Conservation (phyloP, 2,888 invertebrate genomes). For the Agriotes lineatus region DNA sequence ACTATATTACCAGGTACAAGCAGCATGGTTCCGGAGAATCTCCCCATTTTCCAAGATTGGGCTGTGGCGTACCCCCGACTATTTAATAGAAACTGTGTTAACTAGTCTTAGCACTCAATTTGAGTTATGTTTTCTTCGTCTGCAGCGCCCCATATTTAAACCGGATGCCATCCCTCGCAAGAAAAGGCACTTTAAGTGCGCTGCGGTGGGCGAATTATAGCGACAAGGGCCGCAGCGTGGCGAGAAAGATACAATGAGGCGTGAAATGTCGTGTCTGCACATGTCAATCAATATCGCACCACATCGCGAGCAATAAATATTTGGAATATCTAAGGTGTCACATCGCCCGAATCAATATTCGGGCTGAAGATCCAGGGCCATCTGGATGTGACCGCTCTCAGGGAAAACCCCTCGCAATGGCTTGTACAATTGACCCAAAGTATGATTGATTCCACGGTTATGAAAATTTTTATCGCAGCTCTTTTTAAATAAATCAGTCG, state of each 20-base stretch:
- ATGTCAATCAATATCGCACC: slow-evolving; percentile 14
- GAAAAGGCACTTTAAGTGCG: slow-evolving; percentile 4
- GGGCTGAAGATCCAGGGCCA: slow-evolving; percentile 13
- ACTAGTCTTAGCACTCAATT: slow-evolving; percentile 13
- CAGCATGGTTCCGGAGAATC: no score
- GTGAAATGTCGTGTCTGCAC: slow-evolving; percentile 15
- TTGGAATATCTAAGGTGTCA: background rate
- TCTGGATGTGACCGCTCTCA: slow-evolving; percentile 26
- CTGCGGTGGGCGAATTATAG: background rate
- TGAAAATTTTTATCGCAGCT: slow-evolving; percentile 28
- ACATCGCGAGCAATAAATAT: background rate
- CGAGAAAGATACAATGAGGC: slow-evolving; percentile 25
- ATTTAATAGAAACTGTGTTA: background rate
- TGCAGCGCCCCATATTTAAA: no score
- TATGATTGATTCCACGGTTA: slow-evolving; percentile 31
- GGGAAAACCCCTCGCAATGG: slow-evolving; percentile 16
- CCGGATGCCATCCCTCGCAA: no score
- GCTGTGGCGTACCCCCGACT: no score
- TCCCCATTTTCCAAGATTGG: no score
- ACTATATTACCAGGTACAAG: no score
- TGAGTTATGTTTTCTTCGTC: no score
- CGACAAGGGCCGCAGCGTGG: slow-evolving; percentile 5
- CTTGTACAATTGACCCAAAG: slow-evolving; percentile 19
- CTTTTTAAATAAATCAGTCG: slow-evolving; percentile 27
- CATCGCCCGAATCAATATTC: background rate